These are phyloP conservation scores for Petroica traversi DNA, from an alignment of 2,113 vertebrate genomes.

Conservation along the genomic window DNA sequence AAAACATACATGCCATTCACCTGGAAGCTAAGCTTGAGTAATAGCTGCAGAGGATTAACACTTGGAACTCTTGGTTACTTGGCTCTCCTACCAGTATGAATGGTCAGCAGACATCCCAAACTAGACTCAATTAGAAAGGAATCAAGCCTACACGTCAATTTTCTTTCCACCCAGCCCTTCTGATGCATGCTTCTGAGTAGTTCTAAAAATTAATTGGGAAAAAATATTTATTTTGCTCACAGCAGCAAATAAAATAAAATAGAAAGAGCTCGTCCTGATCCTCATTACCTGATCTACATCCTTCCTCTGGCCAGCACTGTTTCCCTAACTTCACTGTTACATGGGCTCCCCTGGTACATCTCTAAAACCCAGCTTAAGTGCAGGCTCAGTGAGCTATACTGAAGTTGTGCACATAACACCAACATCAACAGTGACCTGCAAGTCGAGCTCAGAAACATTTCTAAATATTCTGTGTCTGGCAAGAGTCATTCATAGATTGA, in stretches of 20 bases:
- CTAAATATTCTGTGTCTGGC: not conserved
- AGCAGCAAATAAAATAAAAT: not conserved
- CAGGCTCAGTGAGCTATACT: not conserved
- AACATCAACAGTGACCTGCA: not conserved
- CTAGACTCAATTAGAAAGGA: not conserved
- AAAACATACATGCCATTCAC: not conserved
- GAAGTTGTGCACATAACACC: not conserved
- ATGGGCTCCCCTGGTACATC: not conserved
- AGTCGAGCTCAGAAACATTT: not conserved
- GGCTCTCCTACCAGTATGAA: rapidly evolving
- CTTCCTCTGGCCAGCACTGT: not conserved
- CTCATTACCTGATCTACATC: not conserved
- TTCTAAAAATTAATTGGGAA: not conserved
- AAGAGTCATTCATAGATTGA: not conserved
- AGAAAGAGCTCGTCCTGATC: not conserved
- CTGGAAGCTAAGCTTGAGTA: not conserved
- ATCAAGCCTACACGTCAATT: not conserved
- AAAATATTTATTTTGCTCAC: not conserved
- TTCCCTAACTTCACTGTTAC: not conserved
- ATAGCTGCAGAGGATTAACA: not conserved
- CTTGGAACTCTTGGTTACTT: not conserved
- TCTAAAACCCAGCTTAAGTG: not conserved
- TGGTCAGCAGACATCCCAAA: not conserved
- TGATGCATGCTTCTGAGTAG: not conserved
- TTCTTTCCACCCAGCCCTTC: not conserved